Conservation (phyloP, 2,888 invertebrate genomes). For the Tetragonula carbonaria region DNA sequence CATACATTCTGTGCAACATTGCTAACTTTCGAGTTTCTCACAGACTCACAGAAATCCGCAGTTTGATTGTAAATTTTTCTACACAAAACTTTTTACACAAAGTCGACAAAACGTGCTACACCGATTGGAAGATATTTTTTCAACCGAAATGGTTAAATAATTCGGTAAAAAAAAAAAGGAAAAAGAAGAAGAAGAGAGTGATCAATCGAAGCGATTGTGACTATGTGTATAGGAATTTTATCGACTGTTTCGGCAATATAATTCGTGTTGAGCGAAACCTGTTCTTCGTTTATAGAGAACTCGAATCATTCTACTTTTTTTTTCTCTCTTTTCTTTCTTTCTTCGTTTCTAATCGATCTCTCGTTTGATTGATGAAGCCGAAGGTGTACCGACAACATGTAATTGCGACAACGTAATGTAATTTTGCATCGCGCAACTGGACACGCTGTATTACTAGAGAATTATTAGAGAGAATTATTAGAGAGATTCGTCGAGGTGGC, state of each 20-base stretch:
- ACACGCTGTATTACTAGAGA: neutral
- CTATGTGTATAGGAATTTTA: neutral
- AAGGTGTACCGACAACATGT: constrained; percentile 3
- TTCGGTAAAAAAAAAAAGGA: no score
- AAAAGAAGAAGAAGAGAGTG: no score
- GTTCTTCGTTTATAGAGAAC: constrained; percentile 8
- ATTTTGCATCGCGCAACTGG: constrained; percentile 12
- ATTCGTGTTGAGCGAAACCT: neutral
- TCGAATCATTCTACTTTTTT: neutral
- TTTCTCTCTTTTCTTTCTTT: neutral
- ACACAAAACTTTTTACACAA: no score
- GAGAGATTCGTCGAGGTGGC: neutral
- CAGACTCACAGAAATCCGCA: no score
- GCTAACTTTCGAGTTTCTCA: no score
- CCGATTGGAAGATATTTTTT: no score
- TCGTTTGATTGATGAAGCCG: constrained; percentile 9
- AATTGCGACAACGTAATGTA: constrained; percentile 12
- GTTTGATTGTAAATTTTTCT: no score
- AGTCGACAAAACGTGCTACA: no score
- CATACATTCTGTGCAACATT: no score
- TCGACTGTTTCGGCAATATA: neutral
- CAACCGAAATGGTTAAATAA: no score
- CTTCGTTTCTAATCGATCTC: neutral
- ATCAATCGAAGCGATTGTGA: neutral
- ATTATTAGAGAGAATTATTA: no score